Base-by-base conservation (phyloP, 2,888 invertebrate species). In the Cerastis rubricosa region DNA sequence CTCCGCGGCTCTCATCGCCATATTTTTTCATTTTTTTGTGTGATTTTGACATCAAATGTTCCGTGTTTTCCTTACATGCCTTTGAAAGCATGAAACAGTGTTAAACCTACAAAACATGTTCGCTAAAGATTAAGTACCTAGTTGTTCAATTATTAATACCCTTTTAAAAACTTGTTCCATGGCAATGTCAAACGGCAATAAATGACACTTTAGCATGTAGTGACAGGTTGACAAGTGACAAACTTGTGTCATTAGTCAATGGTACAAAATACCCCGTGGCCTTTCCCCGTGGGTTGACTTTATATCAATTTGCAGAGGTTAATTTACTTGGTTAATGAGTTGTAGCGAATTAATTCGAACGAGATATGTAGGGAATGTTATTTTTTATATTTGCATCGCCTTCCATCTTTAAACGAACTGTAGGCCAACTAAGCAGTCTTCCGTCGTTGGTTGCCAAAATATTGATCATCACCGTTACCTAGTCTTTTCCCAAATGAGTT, bases 231-330 rank as follows among this genome's bases (percentile, higher is more conserved):
- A 59, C 47, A 76, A 43, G 40, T 67, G 49, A 69, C 17, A 76
- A 76, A 76, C 22, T 61, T 25, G 43, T 25, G 17, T 51, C n/a
- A 69, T 61, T 69, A 69, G 68, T 35, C 35, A 69, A 51, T 17
- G 25, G 45, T 17, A 63, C 45, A 22, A 61, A 76, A 69, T 63
- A 45, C 61, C 76, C 45, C 29, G 51, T 57, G 47, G 71, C 54
- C 54, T 76, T 75, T 76, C 29, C 51, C 49, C 49, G 57, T 77
- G 49, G 43, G 35, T 71, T 14, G 29, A 43, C 29, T 65, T 65
- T 71, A 64, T 65, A 77, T 76, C 64, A 77, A 78, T 71, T 77
- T 54, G 43, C 40, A 65, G 29, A 25, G 22, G 49, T 9, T 77
- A 57, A 77, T 65, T 76, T 69, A 35, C 35, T 45, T 7, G 17